Evolutionary conservation across 2,888 invertebrate species (phyloP).

Genomic region (Teinopalpus imperialis): DNA sequence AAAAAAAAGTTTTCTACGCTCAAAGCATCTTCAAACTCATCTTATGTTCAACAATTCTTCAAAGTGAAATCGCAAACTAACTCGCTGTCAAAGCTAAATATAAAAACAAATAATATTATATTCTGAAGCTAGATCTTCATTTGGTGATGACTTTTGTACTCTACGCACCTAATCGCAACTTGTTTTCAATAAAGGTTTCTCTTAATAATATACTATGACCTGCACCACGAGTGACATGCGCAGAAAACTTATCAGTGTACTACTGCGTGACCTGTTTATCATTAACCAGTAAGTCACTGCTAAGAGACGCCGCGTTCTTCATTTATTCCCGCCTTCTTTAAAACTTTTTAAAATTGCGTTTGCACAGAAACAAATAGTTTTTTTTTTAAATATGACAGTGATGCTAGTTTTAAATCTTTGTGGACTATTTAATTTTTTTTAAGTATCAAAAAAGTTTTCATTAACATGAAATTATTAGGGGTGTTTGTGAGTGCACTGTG

Average conservation of each 20-base stretch:
- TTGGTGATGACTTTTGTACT: no score
- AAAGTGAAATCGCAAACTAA: no score
- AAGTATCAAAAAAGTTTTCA: constrained; percentile 20
- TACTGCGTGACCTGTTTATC: constrained; percentile 47
- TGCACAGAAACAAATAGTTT: constrained; percentile 4
- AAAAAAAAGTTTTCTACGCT: no score
- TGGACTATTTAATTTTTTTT: constrained; percentile 14
- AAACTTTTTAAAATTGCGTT: constrained; percentile 5
- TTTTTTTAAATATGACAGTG: constrained; percentile 18
- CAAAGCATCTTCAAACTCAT: no score
- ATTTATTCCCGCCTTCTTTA: constrained; percentile 10
- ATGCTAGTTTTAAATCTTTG: constrained; percentile 2
- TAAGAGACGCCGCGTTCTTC: constrained; percentile 30
- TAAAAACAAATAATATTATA: no score
- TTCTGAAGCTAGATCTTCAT: no score
- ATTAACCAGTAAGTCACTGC: constrained; percentile 40
- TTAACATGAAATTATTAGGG: constrained; percentile 43
- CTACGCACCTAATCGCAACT: neutral
- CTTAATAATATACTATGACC: constrained; percentile 41
- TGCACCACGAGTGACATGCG: constrained; percentile 45
- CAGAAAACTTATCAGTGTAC: constrained; percentile 60
- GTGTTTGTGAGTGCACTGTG: constrained; percentile 46
- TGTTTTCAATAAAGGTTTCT: constrained; percentile 28
- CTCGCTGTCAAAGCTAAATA: no score
- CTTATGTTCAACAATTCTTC: no score